A percentile compares a stretch with the other conserved stretches of the same genome.
Evolutionary conservation across 2,113 vertebrate genomes (phyloP).

Genomic region (Calidris pugnax): DNA sequence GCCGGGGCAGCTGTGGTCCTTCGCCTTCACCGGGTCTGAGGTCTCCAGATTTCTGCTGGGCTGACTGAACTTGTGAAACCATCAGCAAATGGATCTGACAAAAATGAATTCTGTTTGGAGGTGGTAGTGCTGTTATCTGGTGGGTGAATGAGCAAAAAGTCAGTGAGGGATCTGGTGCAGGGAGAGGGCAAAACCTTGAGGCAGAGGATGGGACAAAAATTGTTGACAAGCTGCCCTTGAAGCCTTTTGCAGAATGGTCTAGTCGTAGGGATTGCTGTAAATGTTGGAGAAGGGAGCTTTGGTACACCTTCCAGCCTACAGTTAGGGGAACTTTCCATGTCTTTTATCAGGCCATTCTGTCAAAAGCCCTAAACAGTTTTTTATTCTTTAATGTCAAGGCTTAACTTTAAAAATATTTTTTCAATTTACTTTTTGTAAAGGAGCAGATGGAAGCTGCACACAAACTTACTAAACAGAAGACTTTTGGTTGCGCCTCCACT

Average conservation of each 20-base stretch:
- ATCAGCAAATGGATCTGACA: background rate
- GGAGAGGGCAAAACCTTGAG: background rate
- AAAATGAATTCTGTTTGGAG: background rate
- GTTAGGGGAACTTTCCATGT: background rate
- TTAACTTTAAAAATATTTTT: background rate
- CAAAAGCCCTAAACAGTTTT: background rate
- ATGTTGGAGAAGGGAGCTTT: background rate
- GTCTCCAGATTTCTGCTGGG: background rate
- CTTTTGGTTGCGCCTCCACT: background rate
- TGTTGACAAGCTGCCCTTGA: background rate
- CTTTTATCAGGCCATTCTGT: background rate
- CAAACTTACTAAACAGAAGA: background rate
- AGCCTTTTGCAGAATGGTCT: background rate
- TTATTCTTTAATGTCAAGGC: background rate
- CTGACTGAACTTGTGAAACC: background rate
- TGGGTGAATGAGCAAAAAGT: background rate
- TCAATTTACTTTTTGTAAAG: background rate
- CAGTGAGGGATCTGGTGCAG: background rate
- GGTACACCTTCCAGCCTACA: background rate
- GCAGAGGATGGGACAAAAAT: background rate
- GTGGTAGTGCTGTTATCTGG: background rate
- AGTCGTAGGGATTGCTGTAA: background rate
- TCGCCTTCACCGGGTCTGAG: fast-evolving
- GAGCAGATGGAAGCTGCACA: background rate
- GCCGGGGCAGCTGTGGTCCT: fast-evolving